phyloP scores from a whole-genome alignment of 2,888 invertebrate genomes.

The Athrips mouffetella region DNA sequence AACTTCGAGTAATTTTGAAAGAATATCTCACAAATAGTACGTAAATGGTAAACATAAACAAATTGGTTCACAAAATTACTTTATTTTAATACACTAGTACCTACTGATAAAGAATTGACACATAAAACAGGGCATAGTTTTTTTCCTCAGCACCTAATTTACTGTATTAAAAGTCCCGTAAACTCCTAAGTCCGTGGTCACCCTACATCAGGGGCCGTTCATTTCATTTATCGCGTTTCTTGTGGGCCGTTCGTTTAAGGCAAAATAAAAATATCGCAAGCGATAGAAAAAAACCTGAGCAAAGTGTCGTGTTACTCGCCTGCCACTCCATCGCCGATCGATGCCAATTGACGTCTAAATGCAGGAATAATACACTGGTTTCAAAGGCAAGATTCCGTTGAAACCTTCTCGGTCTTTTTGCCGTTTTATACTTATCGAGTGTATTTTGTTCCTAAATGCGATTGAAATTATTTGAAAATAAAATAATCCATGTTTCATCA shows the following conservation, averaged over 20 bases:
- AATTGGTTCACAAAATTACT: too few relatives aligned
- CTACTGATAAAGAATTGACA: too few relatives aligned
- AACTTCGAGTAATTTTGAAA: too few relatives aligned
- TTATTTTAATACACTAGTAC: too few relatives aligned
- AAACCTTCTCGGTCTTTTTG: neutral
- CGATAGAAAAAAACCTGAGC: constrained; percentile 23
- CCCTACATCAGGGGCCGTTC: neutral
- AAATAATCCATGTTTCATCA: too few relatives aligned
- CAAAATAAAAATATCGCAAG: constrained; percentile 19
- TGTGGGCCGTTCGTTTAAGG: constrained; percentile 28
- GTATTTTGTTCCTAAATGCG: too few relatives aligned
- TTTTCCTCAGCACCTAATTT: too few relatives aligned
- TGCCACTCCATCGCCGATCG: constrained; percentile 43
- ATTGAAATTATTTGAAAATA: too few relatives aligned
- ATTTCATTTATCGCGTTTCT: constrained; percentile 12
- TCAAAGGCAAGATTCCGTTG: constrained; percentile 19
- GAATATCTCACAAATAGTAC: too few relatives aligned
- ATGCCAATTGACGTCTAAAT: constrained; percentile 58
- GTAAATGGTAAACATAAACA: too few relatives aligned
- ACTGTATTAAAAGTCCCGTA: neutral
- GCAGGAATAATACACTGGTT: constrained; percentile 34
- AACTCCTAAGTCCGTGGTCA: neutral
- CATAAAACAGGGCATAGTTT: too few relatives aligned
- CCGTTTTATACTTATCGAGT: too few relatives aligned
- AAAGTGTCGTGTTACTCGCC: constrained; percentile 41